Evolutionary conservation across 2,113 vertebrate species (phyloP).

Genomic region (Ibidorhyncha struthersii): DNA sequence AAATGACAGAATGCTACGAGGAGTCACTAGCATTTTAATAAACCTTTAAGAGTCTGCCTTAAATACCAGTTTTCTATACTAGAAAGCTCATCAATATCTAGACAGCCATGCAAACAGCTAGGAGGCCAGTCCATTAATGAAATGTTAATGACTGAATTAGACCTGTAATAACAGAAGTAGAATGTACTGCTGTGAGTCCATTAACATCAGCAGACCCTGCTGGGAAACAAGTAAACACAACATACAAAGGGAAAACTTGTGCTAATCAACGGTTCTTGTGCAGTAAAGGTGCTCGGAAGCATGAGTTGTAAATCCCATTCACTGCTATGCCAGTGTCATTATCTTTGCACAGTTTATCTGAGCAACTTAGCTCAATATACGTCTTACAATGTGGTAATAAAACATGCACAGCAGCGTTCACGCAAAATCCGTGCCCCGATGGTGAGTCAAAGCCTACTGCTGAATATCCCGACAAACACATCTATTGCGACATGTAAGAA

Average conservation of each 20-base stretch:
- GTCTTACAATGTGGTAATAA: not conserved
- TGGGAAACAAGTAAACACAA: conserved; percentile 85
- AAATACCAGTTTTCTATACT: conserved; percentile 75
- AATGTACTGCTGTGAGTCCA: conserved; percentile 92
- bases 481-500: not conserved
- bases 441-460: not conserved
- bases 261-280: conserved; percentile 60
- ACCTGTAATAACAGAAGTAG: conserved; percentile 93
- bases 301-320: conserved; percentile 12
- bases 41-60: conserved; percentile 70
- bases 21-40: conserved; percentile 41
- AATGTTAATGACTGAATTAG: conserved; percentile 99
- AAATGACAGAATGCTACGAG: not conserved
- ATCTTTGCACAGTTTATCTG: not conserved
- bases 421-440: fast-evolving
- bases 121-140: conserved; percentile 94
- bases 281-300: conserved; percentile 75
- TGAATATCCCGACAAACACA: fast-evolving
- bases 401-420: fast-evolving
- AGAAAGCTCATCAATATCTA: conserved; percentile 86
- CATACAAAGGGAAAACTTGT: conserved; percentile 75
- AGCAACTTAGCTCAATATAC: fast-evolving
- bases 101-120: conserved; percentile 81
- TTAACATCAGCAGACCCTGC: conserved; percentile 89
- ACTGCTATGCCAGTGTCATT: not conserved